A percentile compares a stretch with the other conserved stretches of the same genome.
Evolutionary conservation across 2,113 vertebrate species (phyloP).

Genomic region (Semnopithecus entellus): DNA sequence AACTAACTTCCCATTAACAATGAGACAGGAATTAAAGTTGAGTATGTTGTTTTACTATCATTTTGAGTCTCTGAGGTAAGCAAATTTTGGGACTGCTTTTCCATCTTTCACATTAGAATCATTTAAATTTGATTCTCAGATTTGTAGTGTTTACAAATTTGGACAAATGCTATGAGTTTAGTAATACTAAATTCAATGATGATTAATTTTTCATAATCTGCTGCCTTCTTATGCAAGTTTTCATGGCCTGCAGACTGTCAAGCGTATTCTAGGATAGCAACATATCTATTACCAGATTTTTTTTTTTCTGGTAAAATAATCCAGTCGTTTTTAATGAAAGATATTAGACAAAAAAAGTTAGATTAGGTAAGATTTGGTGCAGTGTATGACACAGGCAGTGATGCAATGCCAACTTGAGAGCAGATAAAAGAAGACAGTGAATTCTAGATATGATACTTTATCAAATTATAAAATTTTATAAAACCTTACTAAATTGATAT

Average conservation of each 20-base stretch:
- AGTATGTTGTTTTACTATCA: not conserved
- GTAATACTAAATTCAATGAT: not conserved
- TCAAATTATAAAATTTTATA: not conserved
- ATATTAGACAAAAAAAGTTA: not conserved
- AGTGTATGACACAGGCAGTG: not conserved
- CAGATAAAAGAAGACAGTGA: not conserved
- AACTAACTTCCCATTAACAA: not conserved
- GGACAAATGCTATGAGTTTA: not conserved
- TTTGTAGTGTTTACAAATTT: not conserved
- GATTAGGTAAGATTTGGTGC: not conserved
- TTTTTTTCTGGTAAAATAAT: slow-evolving; percentile 34
- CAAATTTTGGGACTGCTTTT: not conserved
- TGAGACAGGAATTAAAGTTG: not conserved
- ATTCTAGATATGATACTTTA: not conserved
- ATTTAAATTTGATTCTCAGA: too few species aligned
- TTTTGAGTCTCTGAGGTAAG: not conserved
- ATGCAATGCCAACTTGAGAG: not conserved
- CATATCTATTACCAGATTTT: not conserved
- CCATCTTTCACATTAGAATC: not conserved
- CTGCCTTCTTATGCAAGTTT: not conserved
- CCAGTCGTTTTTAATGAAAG: slow-evolving; percentile 25
- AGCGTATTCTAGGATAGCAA: not conserved
- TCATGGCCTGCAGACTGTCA: not conserved
- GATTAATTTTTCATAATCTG: not conserved
- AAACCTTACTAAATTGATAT: not conserved